Conservation (phyloP, 2,797 vertebrate species). For the Nasua narica region DNA sequence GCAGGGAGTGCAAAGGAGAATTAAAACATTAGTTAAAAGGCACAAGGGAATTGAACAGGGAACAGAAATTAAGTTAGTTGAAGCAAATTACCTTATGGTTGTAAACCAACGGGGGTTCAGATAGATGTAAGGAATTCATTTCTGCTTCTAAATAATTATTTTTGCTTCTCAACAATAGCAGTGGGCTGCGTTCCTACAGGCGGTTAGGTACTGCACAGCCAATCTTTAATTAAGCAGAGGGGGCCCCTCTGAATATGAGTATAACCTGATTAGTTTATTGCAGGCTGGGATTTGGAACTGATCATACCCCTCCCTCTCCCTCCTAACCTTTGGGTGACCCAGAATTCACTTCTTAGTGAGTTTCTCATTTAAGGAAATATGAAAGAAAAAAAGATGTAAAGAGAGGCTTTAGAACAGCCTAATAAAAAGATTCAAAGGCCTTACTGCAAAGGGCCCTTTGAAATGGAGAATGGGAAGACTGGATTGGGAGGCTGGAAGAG, state of each 20-base stretch:
- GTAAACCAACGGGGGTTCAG: conserved; percentile 66
- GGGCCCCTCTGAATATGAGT: neutral
- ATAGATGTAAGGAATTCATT: conserved; percentile 63
- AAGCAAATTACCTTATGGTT: conserved; percentile 73
- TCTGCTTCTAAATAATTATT: conserved; percentile 67
- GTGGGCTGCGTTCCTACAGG: neutral
- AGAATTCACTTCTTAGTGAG: neutral
- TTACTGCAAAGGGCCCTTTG: neutral
- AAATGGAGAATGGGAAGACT: neutral
- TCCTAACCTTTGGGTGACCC: neutral
- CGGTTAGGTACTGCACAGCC: neutral
- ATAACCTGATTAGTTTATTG: neutral
- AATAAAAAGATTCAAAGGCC: neutral
- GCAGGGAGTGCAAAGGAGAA: conserved; percentile 58
- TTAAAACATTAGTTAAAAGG: conserved; percentile 72
- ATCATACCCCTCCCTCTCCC: neutral
- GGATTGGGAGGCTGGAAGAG: neutral
- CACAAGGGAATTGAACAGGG: conserved; percentile 62
- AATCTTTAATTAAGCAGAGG: neutral
- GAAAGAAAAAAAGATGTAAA: conserved; percentile 44
- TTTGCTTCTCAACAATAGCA: conserved; percentile 63
- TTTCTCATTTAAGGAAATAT: conserved; percentile 50
- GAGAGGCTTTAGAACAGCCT: conserved; percentile 11
- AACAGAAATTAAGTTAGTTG: conserved; percentile 70
- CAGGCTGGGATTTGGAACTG: neutral